Evolutionary conservation across 2,797 vertebrate species (phyloP).

Genomic region (Scarus forsteni): DNA sequence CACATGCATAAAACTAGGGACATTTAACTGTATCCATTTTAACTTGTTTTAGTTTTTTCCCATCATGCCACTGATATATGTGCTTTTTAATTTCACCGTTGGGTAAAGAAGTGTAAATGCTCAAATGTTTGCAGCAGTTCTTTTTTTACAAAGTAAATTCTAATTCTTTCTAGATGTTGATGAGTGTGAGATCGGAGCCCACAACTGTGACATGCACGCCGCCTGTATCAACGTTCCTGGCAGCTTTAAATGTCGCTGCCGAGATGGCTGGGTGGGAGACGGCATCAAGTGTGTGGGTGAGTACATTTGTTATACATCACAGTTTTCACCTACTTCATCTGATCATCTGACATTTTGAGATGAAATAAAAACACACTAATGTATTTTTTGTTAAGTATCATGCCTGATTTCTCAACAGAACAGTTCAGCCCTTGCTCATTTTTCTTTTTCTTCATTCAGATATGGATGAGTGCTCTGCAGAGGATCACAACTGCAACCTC

Average conservation of each 20-base stretch:
- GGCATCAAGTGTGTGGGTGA: conserved; percentile 93
- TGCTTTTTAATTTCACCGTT: too few species aligned
- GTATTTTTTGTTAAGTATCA: not conserved
- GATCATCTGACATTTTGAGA: not conserved
- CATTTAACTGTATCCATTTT: too few species aligned
- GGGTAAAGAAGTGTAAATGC: not conserved
- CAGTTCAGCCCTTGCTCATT: not conserved
- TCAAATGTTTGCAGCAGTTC: not conserved
- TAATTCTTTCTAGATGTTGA: conserved; percentile 86
- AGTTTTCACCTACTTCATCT: too few species aligned
- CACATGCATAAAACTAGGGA: too few species aligned
- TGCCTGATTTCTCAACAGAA: not conserved
- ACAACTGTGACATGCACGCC: conserved; percentile 92
- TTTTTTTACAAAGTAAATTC: not conserved
- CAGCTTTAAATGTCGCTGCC: conserved; percentile 95
- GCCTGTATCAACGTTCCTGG: conserved; percentile 93
- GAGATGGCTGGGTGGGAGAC: conserved; percentile 92
- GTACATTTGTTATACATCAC: conserved; percentile 47
- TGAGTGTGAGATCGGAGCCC: conserved; percentile 92
- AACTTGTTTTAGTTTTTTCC: too few species aligned
- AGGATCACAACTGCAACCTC: conserved; percentile 90
- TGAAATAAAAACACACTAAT: not conserved
- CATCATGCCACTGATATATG: too few species aligned
- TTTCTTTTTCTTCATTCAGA: conserved; percentile 76
- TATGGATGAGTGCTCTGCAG: conserved; percentile 90